phyloP scores from a whole-genome alignment of 2,797 vertebrate species.

The Siniperca undulata region DNA sequence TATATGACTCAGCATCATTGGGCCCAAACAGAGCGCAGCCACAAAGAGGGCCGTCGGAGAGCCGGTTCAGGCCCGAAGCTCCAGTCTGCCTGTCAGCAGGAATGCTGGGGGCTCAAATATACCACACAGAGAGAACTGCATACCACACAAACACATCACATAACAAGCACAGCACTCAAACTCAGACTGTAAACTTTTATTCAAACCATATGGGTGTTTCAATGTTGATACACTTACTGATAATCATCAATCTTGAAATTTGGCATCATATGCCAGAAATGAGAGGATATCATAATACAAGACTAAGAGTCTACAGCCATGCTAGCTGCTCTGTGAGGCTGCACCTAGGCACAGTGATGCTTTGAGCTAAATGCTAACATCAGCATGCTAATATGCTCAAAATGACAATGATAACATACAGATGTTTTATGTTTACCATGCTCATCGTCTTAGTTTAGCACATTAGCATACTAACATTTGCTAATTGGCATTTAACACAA shows the following conservation, averaged over 20 bases:
- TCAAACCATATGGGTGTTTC: not conserved
- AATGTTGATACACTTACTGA: not conserved
- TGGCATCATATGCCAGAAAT: not conserved
- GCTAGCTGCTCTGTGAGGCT: not conserved
- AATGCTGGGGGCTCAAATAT: slow-evolving; percentile 60
- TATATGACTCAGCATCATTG: slow-evolving; percentile 73
- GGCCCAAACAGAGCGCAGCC: slow-evolving; percentile 69
- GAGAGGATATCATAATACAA: not conserved
- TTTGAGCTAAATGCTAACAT: not conserved
- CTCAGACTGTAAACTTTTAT: not conserved
- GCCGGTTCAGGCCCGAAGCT: slow-evolving; percentile 54
- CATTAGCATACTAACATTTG: not conserved
- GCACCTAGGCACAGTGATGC: no score
- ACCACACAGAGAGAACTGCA: slow-evolving; percentile 42
- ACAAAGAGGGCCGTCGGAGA: slow-evolving; percentile 68
- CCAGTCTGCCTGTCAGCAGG: slow-evolving; percentile 80
- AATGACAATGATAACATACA: not conserved
- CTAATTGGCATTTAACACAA: no score
- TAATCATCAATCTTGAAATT: not conserved
- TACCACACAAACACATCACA: slow-evolving; percentile 39
- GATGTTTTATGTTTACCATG: not conserved
- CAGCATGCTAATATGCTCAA: not conserved
- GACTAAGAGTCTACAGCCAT: not conserved
- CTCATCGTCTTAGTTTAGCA: not conserved
- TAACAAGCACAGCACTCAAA: slow-evolving; percentile 13